A percentile compares a stretch with the other conserved stretches of the same genome.
Evolutionary conservation across 2,797 vertebrate species (phyloP).

Genomic region (Urosaurus nigricauda): DNA sequence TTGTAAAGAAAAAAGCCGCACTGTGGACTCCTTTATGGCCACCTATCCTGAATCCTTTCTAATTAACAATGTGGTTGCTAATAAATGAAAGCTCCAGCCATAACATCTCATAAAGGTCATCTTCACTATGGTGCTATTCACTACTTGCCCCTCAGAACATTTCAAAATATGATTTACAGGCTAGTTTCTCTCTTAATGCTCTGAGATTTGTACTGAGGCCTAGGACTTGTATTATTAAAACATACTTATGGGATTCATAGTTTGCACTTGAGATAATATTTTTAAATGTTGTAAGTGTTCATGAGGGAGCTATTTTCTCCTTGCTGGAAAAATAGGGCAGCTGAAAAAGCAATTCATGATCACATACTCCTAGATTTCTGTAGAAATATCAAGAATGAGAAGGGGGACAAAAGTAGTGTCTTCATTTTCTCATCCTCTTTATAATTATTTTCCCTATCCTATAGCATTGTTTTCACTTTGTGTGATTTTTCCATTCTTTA

Average conservation of each 20-base stretch:
- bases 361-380: neutral
- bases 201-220: neutral
- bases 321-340: no score
- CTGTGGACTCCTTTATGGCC: neutral
- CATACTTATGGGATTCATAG: no score
- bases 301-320: neutral
- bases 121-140: neutral
- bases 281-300: neutral
- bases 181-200: neutral
- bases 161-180: neutral
- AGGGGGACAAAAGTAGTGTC: neutral
- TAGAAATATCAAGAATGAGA: neutral
- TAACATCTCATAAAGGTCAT: conserved; percentile 7
- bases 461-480: no score
- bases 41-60: conserved; percentile 23
- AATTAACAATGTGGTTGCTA: conserved; percentile 1
- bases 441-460: neutral
- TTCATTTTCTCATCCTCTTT: neutral
- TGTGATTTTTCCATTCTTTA: neutral
- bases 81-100: neutral
- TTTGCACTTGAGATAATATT: neutral
- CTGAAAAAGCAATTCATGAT: neutral
- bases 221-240: neutral
- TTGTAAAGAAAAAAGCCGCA: conserved; percentile 1
- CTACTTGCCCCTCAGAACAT: neutral